phyloP scores from a whole-genome alignment of 2,888 invertebrate species.

The Brachylomia viminalis region DNA sequence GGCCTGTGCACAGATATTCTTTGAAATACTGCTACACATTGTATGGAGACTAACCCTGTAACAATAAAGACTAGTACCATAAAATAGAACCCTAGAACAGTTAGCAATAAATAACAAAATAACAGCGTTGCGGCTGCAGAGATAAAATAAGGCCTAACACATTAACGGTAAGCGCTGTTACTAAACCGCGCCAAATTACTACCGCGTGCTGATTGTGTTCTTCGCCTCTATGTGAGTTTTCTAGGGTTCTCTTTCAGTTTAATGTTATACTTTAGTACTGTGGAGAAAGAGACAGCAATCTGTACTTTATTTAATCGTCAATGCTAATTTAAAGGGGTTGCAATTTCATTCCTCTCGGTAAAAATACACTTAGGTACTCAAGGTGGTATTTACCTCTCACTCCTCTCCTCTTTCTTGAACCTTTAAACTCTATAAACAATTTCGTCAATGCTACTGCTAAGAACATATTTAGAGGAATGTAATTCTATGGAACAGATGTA shows the following conservation, averaged over 20 bases:
- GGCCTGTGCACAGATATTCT: neutral
- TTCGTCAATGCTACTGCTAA: neutral
- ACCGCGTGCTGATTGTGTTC: conserved; percentile 16
- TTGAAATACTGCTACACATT: neutral
- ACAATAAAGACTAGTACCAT: conserved; percentile 10
- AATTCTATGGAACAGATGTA: neutral
- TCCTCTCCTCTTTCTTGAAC: too few species aligned
- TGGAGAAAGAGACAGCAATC: neutral
- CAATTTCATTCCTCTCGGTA: too few species aligned
- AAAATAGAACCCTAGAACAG: conserved; percentile 24
- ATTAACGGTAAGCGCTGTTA: conserved; percentile 51
- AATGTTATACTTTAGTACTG: too few species aligned
- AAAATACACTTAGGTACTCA: too few species aligned
- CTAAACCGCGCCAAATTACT: conserved; percentile 40
- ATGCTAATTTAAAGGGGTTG: too few species aligned
- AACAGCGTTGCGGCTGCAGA: conserved; percentile 25
- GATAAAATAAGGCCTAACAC: conserved; percentile 37
- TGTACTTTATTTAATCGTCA: neutral
- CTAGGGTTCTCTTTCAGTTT: neutral
- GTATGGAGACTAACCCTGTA: neutral
- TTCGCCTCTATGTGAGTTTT: neutral
- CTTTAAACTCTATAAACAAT: neutral
- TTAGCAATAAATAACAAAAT: conserved; percentile 38
- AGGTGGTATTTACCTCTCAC: too few species aligned
- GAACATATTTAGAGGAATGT: neutral